Conservation (phyloP, 92 coral and sea anemone genomes). For the Palythoa grandis region DNA sequence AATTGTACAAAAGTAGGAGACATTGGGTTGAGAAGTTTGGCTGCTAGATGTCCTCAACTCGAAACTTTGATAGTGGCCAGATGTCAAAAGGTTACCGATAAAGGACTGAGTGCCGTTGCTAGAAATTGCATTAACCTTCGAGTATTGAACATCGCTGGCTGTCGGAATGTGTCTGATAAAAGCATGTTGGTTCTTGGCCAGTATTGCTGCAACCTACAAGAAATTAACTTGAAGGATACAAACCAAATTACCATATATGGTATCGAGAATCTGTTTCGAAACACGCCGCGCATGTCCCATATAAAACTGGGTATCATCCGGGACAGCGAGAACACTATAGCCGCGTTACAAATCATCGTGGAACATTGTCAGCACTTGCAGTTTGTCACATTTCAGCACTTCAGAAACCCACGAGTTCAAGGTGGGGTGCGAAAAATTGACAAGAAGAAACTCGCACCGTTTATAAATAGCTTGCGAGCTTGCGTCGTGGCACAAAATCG, state of each 20-base stretch:
- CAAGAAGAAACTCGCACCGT: conserved; percentile 72
- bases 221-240: conserved; percentile 78
- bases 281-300: conserved; percentile 68
- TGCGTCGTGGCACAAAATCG: conserved; percentile 41
- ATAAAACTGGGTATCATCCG: conserved; percentile 75
- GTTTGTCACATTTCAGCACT: conserved; percentile 83
- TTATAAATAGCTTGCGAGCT: conserved; percentile 65
- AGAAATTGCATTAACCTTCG: conserved; percentile 66
- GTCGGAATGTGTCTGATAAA: conserved; percentile 71
- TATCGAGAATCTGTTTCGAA: conserved; percentile 70
- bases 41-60: conserved; percentile 64
- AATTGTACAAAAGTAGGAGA: conserved; percentile 72
- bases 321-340: conserved; percentile 65
- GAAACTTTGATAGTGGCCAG: conserved; percentile 65
- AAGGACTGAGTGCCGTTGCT: conserved; percentile 63
- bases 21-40: conserved; percentile 69
- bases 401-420: conserved; percentile 49
- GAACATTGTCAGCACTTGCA: conserved; percentile 62
- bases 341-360: conserved; percentile 72
- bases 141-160: conserved; percentile 73
- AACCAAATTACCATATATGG: conserved; percentile 75
- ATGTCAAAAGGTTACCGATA: conserved; percentile 77
- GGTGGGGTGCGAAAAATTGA: conserved; percentile 73
- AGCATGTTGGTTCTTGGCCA: conserved; percentile 69
- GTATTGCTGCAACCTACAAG: conserved; percentile 57